phyloP scores from a whole-genome alignment of 2,113 vertebrate genomes.

The Macquaria australasica region DNA sequence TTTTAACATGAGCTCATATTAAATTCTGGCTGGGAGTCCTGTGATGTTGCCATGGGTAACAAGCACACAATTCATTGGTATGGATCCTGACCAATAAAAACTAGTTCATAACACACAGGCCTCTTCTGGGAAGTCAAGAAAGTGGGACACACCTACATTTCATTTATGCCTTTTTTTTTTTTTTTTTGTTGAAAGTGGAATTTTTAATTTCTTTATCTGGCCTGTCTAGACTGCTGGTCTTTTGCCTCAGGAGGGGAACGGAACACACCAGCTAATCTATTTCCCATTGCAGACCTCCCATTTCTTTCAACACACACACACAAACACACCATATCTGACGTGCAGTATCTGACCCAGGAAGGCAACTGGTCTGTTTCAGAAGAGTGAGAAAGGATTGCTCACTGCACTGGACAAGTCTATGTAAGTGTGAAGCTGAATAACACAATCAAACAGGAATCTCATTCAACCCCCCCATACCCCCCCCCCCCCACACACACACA shows the following conservation, averaged over 20 bases:
- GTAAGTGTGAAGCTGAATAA: background rate
- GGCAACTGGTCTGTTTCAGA: background rate
- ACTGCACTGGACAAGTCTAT: background rate
- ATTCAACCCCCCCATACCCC: background rate
- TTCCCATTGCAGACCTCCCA: background rate
- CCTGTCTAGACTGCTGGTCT: conserved; percentile 41
- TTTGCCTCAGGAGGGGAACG: conserved; percentile 10
- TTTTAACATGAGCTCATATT: conserved; percentile 1
- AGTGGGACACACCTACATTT: background rate
- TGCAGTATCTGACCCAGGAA: background rate
- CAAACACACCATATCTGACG: background rate
- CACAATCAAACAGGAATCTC: too few relatives aligned
- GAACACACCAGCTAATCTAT: conserved; percentile 1
- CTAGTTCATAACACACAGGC: background rate
- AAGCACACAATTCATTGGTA: background rate
- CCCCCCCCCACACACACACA: background rate
- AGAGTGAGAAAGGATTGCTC: conserved; percentile 29
- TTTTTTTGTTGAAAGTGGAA: conserved; percentile 12
- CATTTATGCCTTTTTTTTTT: background rate
- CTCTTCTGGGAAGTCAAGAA: conserved; percentile 44
- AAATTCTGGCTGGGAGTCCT: conserved; percentile 6
- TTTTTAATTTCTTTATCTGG: conserved; percentile 56
- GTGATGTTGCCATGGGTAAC: conserved; percentile 27
- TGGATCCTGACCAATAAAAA: conserved; percentile 17
- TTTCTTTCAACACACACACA: background rate